Evolutionary conservation across 2,888 invertebrate species (phyloP).

Genomic region (Lingula anatina): DNA sequence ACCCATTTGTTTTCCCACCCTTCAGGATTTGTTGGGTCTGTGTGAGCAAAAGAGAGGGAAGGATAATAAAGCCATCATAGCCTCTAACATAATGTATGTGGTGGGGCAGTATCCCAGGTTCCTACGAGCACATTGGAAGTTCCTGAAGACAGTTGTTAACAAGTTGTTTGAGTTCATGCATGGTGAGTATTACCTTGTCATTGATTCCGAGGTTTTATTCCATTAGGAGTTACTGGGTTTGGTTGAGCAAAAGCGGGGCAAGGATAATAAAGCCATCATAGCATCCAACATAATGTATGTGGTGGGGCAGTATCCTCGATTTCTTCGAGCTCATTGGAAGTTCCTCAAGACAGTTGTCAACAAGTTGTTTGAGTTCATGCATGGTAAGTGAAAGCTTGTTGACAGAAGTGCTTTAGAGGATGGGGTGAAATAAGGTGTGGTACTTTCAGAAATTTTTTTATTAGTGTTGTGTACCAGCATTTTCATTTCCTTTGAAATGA

Average conservation of each 20-base stretch:
- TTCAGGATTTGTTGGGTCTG: slow-evolving; percentile 79
- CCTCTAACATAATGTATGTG: slow-evolving; percentile 99
- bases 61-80: slow-evolving; percentile 99
- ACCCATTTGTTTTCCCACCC: too few species aligned
- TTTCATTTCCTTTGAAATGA: background rate
- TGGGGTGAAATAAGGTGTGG: too few species aligned
- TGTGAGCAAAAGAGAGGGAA: slow-evolving; percentile 95
- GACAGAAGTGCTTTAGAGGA: too few species aligned
- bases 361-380: slow-evolving; percentile 99
- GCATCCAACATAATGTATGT: slow-evolving; percentile 99
- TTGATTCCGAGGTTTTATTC: too few species aligned
- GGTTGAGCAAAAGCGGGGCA: slow-evolving; percentile 91
- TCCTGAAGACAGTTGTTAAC: slow-evolving; percentile 98
- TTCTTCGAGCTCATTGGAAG: slow-evolving; percentile 98
- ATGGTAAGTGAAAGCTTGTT: slow-evolving; percentile 56
- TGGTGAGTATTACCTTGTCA: slow-evolving; percentile 49
- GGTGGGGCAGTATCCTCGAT: slow-evolving; percentile 97
- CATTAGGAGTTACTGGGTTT: slow-evolving; percentile 93
- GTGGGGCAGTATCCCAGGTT: slow-evolving; percentile 99
- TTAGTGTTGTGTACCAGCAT: background rate
- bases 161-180: slow-evolving; percentile 99
- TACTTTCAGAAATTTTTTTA: too few species aligned
- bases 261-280: slow-evolving; percentile 99
- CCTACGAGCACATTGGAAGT: slow-evolving; percentile 98
- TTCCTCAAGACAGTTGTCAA: slow-evolving; percentile 99